Evolutionary conservation across 2,888 invertebrate species (phyloP).

Genomic region (Cephus spinipes): DNA sequence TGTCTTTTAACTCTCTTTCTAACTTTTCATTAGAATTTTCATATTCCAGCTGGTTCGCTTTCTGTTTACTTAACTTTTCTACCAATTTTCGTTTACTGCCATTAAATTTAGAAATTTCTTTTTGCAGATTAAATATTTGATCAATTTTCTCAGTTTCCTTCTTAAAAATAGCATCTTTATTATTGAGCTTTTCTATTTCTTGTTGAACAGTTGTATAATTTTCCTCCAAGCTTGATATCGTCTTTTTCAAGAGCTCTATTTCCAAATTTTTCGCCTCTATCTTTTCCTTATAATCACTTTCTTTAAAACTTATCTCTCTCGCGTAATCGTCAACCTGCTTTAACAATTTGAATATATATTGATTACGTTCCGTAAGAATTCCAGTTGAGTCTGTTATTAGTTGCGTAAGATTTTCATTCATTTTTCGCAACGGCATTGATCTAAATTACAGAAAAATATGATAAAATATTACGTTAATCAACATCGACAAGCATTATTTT

Average conservation of each 20-base stretch:
- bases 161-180: constrained; percentile 26
- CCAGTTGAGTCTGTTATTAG: constrained; percentile 24
- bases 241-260: constrained; percentile 27
- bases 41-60: constrained; percentile 29
- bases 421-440: constrained; percentile 29
- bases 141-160: constrained; percentile 34
- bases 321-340: constrained; percentile 22
- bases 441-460: constrained; percentile 26
- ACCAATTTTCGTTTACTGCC: constrained; percentile 34
- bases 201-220: constrained; percentile 27
- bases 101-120: constrained; percentile 33
- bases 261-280: constrained; percentile 24
- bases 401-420: constrained; percentile 32
- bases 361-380: constrained; percentile 28
- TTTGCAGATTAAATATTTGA: constrained; percentile 33
- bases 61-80: constrained; percentile 27
- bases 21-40: constrained; percentile 36
- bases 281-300: constrained; percentile 18
- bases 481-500: neutral
- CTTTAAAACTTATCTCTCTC: constrained; percentile 17
- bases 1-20: constrained; percentile 31
- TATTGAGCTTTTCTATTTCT: constrained; percentile 28
- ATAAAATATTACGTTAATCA: neutral
- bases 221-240: constrained; percentile 28
- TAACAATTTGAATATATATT: constrained; percentile 28